Evolutionary conservation across 37 sponge, comb jelly and placozoan species (phyloP).

Genomic region (Crambe crambe): DNA sequence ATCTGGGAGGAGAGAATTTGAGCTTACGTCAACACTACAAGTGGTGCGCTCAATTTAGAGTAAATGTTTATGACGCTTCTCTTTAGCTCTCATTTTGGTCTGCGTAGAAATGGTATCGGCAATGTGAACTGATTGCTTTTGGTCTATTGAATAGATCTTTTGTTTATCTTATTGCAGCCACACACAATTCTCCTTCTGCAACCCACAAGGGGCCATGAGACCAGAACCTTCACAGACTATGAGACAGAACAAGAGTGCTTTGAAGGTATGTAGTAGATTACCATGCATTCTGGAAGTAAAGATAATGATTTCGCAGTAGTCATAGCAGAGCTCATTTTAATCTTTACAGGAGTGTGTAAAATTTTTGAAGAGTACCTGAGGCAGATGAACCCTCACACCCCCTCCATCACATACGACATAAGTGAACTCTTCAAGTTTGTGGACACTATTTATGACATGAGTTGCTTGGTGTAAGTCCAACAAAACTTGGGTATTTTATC

Average conservation of each 20-base stretch:
- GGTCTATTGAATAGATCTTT: too few relatives aligned
- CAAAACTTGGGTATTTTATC: too few relatives aligned
- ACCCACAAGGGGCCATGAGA: slow-evolving; percentile 78
- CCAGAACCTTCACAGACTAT: slow-evolving; percentile 94
- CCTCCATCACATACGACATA: slow-evolving; percentile 98
- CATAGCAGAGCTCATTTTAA: too few relatives aligned
- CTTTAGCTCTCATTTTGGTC: too few relatives aligned
- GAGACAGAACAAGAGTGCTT: slow-evolving; percentile 89
- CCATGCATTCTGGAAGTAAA: too few relatives aligned
- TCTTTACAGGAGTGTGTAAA: slow-evolving; percentile 92
- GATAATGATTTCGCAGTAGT: too few relatives aligned
- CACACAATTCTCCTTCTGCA: slow-evolving; percentile 98
- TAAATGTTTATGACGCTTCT: too few relatives aligned
- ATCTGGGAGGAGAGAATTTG: too few relatives aligned
- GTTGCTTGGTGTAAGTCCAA: slow-evolving; percentile 85
- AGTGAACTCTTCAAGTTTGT: slow-evolving; percentile 96
- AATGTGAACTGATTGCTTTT: too few relatives aligned
- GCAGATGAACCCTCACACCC: slow-evolving; percentile 83
- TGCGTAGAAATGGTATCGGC: too few relatives aligned
- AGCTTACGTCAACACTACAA: too few relatives aligned
- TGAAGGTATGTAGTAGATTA: slow-evolving; percentile 83
- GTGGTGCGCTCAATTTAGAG: too few relatives aligned
- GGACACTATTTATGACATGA: slow-evolving; percentile 88
- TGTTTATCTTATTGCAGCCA: slow-evolving; percentile 54
- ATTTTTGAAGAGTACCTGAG: slow-evolving; percentile 98